A percentile compares a stretch with the other conserved stretches of the same genome.
Conservation (phyloP, 2,113 vertebrate genomes). For the Apteryx mantelli region DNA sequence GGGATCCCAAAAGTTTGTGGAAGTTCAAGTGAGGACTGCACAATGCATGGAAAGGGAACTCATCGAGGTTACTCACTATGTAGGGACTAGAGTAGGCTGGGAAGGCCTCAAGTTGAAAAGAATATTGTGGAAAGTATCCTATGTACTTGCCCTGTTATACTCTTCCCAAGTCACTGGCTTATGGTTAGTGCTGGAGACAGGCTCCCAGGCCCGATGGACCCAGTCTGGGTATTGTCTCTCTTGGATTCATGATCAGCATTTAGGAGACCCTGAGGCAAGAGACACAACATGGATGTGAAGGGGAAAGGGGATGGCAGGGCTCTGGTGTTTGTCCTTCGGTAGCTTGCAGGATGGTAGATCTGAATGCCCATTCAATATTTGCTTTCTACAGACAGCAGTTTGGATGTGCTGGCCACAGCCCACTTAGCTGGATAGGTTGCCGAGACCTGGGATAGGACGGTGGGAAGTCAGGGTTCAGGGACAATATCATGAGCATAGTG, state of each 20-base stretch:
- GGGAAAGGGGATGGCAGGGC: not conserved
- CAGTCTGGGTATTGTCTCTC: not conserved
- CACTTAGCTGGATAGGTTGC: not conserved
- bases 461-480: not conserved
- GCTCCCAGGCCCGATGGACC: not conserved
- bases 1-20: not conserved
- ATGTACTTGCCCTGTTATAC: not conserved
- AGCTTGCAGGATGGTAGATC: not conserved
- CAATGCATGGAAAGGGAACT: not conserved
- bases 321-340: not conserved
- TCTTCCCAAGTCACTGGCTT: not conserved
- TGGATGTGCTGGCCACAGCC: not conserved
- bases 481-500: accelerated
- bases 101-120: not conserved
- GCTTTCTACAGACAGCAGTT: not conserved
- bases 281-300: not conserved
- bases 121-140: not conserved
- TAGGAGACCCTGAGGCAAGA: not conserved
- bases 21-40: not conserved
- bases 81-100: not conserved
- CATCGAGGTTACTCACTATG: not conserved
- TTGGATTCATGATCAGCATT: not conserved
- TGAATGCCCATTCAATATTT: not conserved
- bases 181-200: not conserved
- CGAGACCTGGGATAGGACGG: not conserved